Percentiles rank a stretch among this genome's conserved stretches.
Evolutionary conservation across 2,113 vertebrate genomes (phyloP).

Genomic region (Brienomyrus brachyistius): DNA sequence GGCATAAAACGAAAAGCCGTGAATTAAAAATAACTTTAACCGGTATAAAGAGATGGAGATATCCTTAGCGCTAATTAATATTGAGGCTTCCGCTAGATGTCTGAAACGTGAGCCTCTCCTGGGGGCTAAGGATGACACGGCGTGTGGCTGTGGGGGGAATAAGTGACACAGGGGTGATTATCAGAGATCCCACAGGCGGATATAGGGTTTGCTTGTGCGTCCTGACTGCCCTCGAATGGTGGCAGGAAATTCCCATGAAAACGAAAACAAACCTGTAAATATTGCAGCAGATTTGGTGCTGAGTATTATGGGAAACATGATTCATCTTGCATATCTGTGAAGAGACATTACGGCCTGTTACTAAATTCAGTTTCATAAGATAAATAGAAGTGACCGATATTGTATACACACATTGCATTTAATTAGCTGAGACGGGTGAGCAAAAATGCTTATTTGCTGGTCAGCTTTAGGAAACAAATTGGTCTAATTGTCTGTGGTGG

Average conservation of each 20-base stretch:
- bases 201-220: neutral
- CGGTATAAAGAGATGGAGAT: neutral
- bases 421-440: neutral
- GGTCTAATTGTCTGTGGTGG: neutral
- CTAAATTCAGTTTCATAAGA: neutral
- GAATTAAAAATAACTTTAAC: neutral
- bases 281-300: neutral
- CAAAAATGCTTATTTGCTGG: neutral
- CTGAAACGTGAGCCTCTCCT: neutral
- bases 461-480: neutral
- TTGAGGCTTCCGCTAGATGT: neutral
- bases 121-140: too few relatives aligned
- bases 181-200: neutral
- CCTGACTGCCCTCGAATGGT: neutral
- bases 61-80: neutral
- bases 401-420: neutral
- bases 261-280: neutral
- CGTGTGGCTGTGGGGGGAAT: neutral
- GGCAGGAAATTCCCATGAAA: neutral
- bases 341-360: neutral
- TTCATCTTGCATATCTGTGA: neutral
- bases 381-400: neutral
- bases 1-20: neutral
- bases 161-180: neutral
- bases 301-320: neutral